Conservation (phyloP, 2,888 invertebrate genomes). For the Seira sanloemensis region DNA sequence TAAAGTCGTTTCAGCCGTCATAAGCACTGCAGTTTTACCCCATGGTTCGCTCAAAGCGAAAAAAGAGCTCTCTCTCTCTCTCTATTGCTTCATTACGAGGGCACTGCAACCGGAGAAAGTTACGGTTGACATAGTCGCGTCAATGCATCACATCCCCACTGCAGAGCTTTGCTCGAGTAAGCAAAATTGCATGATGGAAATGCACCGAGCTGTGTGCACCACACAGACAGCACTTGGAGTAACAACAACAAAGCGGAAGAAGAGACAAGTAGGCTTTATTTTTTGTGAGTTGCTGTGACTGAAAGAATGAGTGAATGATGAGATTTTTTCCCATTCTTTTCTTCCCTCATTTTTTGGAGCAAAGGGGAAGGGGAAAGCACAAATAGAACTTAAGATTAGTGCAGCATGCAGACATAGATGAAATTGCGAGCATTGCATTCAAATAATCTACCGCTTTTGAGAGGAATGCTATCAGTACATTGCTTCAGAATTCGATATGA, state of each 20-base stretch:
- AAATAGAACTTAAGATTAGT: not conserved
- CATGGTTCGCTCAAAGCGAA: not conserved
- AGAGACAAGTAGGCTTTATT: conserved; percentile 12
- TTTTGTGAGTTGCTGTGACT: conserved; percentile 23
- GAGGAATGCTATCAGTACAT: too few species aligned
- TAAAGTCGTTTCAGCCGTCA: conserved; percentile 8
- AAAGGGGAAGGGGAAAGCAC: conserved; percentile 28
- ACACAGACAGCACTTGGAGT: too few species aligned
- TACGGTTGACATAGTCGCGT: not conserved
- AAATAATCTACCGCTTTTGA: too few species aligned
- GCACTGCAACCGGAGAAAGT: not conserved
- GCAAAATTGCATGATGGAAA: conserved; percentile 15
- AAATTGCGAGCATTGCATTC: too few species aligned
- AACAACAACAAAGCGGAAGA: conserved; percentile 12
- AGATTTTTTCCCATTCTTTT: conserved; percentile 43
- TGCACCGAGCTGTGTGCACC: conserved; percentile 17
- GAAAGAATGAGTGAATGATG: conserved; percentile 50
- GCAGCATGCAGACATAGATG: conserved; percentile 3
- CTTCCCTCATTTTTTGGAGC: not conserved
- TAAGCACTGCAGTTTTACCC: not conserved
- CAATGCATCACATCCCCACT: not conserved
- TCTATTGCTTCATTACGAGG: conserved; percentile 4
- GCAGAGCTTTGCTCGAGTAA: conserved; percentile 17
- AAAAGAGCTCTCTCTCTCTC: not conserved
- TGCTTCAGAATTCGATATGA: too few species aligned